Percentiles rank a stretch among this genome's conserved stretches.
Conservation (phyloP, 2,797 vertebrate species). For the Nyctalus aviator region DNA sequence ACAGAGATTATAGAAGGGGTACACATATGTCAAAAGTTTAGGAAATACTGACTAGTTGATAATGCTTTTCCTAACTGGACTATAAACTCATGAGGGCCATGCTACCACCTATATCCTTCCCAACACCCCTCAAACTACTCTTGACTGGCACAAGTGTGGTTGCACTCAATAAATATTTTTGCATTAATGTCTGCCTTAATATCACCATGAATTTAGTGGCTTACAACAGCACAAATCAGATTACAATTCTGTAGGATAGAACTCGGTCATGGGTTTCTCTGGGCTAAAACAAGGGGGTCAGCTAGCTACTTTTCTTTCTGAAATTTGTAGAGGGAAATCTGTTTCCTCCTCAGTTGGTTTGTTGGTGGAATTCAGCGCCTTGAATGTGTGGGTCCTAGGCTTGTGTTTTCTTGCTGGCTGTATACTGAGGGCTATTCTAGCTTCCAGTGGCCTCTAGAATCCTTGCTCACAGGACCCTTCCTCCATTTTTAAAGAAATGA, state of each 20-base stretch:
- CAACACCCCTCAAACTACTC: neutral
- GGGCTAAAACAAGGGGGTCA: neutral
- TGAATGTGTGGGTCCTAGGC: neutral
- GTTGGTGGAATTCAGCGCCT: neutral
- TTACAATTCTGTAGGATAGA: neutral
- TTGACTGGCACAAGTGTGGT: neutral
- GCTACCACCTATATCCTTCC: neutral
- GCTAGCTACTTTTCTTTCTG: neutral
- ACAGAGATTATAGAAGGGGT: too few species aligned
- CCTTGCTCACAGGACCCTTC: neutral
- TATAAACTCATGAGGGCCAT: neutral
- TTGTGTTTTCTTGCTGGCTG: neutral
- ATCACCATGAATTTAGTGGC: neutral
- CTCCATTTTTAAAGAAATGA: neutral
- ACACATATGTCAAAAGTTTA: too few species aligned
- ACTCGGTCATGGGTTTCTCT: neutral
- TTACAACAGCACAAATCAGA: neutral
- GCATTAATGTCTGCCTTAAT: neutral
- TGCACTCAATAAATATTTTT: neutral
- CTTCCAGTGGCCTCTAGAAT: neutral
- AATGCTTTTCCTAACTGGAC: neutral
- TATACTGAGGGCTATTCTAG: neutral
- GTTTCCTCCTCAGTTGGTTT: neutral
- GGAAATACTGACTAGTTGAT: neutral
- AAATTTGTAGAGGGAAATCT: neutral